A percentile compares a stretch with the other conserved stretches of the same genome.
Conservation (phyloP, 2,113 vertebrate species). For the Bambusicola thoracicus region DNA sequence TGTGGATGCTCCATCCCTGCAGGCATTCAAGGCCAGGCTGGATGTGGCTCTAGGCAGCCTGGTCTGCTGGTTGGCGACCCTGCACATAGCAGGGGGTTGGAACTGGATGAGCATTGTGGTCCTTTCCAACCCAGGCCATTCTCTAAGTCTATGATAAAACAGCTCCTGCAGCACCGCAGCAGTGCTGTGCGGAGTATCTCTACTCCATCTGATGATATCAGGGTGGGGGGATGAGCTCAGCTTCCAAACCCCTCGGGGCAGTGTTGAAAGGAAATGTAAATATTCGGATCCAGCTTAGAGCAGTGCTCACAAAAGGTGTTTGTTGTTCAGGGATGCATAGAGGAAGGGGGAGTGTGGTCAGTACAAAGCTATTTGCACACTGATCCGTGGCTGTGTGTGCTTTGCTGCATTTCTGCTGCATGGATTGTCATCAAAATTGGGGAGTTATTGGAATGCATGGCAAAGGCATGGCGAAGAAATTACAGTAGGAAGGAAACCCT, state of each 20-base stretch:
- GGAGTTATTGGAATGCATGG: not conserved
- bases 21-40: too few relatives aligned
- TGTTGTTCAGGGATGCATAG: rapidly evolving
- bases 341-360: too few relatives aligned
- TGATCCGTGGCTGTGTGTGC: not conserved
- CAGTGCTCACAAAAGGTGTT: rapidly evolving
- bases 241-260: not conserved
- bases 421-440: rapidly evolving
- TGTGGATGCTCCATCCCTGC: too few relatives aligned
- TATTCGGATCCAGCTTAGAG: rapidly evolving
- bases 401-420: not conserved
- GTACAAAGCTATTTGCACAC: rapidly evolving
- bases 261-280: not conserved
- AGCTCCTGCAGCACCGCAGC: not conserved
- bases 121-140: too few relatives aligned
- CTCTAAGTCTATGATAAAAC: not conserved
- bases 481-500: not conserved
- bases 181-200: not conserved
- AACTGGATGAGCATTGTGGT: too few relatives aligned
- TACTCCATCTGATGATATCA: not conserved
- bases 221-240: not conserved
- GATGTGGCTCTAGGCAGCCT: too few relatives aligned
- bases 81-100: too few relatives aligned
- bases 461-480: rapidly evolving
- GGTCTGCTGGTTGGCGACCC: too few relatives aligned